phyloP scores from a whole-genome alignment of 2,888 invertebrate species.

The Schizotus pectinicornis region DNA sequence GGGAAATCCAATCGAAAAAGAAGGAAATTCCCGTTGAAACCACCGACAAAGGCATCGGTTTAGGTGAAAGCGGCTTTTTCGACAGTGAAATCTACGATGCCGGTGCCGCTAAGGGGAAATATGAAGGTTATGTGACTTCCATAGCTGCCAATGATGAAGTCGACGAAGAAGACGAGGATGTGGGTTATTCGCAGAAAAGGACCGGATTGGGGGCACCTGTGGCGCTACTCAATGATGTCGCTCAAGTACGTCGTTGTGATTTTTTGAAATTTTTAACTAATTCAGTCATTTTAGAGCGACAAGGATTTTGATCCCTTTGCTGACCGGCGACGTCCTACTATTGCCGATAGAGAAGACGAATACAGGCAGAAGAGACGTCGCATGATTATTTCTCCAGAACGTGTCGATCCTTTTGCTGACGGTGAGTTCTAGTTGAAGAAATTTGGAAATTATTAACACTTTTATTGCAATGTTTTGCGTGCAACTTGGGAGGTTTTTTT shows the following conservation, averaged over 20 bases:
- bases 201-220: conserved; percentile 81
- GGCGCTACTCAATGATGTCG: conserved; percentile 87
- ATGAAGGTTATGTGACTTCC: conserved; percentile 94
- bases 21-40: conserved; percentile 68
- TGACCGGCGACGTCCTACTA: conserved; percentile 87
- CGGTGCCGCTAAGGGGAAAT: conserved; percentile 74
- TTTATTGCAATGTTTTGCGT: no score
- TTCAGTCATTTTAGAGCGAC: conserved; percentile 68
- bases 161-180: conserved; percentile 91
- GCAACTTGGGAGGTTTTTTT: not conserved
- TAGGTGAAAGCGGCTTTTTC: conserved; percentile 84
- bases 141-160: conserved; percentile 96
- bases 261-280: no score
- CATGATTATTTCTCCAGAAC: conserved; percentile 96
- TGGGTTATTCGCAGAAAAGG: conserved; percentile 75
- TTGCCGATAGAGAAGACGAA: conserved; percentile 97
- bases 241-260: conserved; percentile 68
- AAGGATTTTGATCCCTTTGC: conserved; percentile 96
- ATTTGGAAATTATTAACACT: conserved; percentile 7
- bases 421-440: conserved; percentile 67
- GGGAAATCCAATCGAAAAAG: conserved; percentile 88
- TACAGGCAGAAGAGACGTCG: conserved; percentile 87
- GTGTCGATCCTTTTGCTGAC: conserved; percentile 97
- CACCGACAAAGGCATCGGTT: conserved; percentile 76
- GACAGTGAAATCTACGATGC: conserved; percentile 95